Base-by-base conservation (phyloP, 2,797 vertebrate species). In the Numenius phaeopus region DNA sequence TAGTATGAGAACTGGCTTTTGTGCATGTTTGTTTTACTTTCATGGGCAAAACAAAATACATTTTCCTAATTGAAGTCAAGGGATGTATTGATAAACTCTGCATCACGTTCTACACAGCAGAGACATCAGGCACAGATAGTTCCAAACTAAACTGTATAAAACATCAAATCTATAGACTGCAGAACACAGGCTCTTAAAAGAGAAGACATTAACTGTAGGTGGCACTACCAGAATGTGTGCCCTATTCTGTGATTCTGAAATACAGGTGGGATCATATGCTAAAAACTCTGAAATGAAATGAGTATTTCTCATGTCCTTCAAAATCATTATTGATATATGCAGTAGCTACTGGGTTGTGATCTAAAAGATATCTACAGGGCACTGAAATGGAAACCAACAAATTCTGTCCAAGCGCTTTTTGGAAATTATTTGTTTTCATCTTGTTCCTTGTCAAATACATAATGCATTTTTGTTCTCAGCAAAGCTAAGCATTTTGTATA, bases 391-490 rank as follows among this genome's bases (percentile, higher is more conserved):
- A 95, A 97, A 97, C 80, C 84, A 96, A 95, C 94, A 91, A 96
- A 96, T 96, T 97, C 87, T 94, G 89, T 89, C 89, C 80, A 92
- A 82, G 82, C 0, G 23, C 91, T 97, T 97, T 59, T 94, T 62
- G 50, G 76, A 97, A 97, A 97, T 87, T 90, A 91, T 94, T 97
- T 97, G 93, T 97, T 98, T 96, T 94, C 90, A 71, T 97, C 96
- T 95, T 96, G 93, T 95, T 97, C 91, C 88, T 95, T 98, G 96
- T 97, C 96, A 96, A 97, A 97, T 91, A 94, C 87, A 97, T 97
- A 97, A 97, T 96, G 91, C 73, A 96, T 92, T 97, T 97, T 95
- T 98, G 93, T 97, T 96, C 93, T 93, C 95, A 92, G 92, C 92
- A 98, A 98, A 98, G 97, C 87, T 57, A 92, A 95, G 95, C 52